Evolutionary conservation across 2,113 vertebrate genomes (phyloP).

Genomic region (Dicerorhinus sumatrensis): DNA sequence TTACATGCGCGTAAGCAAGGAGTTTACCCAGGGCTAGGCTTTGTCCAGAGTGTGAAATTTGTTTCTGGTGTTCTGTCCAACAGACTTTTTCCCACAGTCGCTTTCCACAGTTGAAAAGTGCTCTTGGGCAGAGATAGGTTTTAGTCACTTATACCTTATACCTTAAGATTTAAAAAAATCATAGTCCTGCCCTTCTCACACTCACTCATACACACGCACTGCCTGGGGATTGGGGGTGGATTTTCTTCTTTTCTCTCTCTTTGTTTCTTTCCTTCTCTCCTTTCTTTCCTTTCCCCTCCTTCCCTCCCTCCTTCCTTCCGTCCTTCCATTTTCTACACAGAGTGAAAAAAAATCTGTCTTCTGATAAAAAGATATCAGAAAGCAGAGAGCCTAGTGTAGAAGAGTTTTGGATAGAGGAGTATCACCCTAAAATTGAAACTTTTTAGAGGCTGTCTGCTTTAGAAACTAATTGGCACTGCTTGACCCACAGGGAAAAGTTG

Average conservation of each 20-base stretch:
- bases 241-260: background rate
- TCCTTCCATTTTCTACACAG: background rate
- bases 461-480: background rate
- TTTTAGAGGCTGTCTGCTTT: background rate
- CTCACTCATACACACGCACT: background rate
- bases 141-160: background rate
- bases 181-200: background rate
- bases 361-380: background rate
- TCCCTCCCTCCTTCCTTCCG: background rate
- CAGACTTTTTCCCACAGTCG: background rate
- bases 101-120: background rate
- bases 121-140: background rate
- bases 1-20: background rate
- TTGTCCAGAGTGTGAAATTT: background rate
- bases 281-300: too few relatives aligned
- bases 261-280: too few relatives aligned
- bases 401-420: background rate
- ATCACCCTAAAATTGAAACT: background rate
- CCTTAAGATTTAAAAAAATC: background rate
- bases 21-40: background rate
- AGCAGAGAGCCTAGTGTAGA: background rate
- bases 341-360: background rate
- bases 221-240: background rate
- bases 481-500: background rate
- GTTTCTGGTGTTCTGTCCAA: background rate